Evolutionary conservation across 2,113 vertebrate genomes (phyloP).

Genomic region (Pelmatolapia mariae): DNA sequence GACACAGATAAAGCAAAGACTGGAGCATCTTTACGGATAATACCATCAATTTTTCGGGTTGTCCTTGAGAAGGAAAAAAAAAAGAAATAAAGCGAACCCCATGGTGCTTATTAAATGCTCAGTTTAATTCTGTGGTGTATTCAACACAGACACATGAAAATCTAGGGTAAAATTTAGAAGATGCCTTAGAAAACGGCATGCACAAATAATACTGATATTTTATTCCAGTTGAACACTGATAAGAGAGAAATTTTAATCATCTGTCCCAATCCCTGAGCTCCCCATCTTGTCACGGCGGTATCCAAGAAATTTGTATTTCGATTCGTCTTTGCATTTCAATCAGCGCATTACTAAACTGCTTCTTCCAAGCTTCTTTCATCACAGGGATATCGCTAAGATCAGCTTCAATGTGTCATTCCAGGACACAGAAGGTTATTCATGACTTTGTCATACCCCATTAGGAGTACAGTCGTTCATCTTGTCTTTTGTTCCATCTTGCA

Average conservation of each 20-base stretch:
- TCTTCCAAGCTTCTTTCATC: slow-evolving; percentile 1
- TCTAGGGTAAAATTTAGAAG: background rate
- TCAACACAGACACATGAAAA: background rate
- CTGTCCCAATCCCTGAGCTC: background rate
- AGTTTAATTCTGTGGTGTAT: background rate
- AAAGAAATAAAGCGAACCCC: background rate
- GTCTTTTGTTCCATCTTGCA: background rate
- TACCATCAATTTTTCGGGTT: background rate
- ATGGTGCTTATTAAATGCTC: background rate
- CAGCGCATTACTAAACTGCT: background rate
- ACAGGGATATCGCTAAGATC: background rate
- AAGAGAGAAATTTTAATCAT: background rate
- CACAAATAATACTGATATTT: background rate
- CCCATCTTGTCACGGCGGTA: background rate
- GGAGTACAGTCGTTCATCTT: background rate
- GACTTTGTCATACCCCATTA: background rate
- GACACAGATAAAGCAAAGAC: slow-evolving; percentile 11
- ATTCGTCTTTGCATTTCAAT: slow-evolving; percentile 8
- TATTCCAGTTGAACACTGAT: background rate
- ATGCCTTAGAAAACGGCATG: background rate
- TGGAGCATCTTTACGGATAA: background rate
- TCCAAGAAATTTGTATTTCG: background rate
- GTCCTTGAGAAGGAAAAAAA: slow-evolving; percentile 18
- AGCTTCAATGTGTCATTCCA: background rate
- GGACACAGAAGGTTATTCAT: background rate